These are phyloP conservation scores for Crepidodera aurea DNA, from an alignment of 2,888 invertebrate genomes.

Conservation along the genomic window DNA sequence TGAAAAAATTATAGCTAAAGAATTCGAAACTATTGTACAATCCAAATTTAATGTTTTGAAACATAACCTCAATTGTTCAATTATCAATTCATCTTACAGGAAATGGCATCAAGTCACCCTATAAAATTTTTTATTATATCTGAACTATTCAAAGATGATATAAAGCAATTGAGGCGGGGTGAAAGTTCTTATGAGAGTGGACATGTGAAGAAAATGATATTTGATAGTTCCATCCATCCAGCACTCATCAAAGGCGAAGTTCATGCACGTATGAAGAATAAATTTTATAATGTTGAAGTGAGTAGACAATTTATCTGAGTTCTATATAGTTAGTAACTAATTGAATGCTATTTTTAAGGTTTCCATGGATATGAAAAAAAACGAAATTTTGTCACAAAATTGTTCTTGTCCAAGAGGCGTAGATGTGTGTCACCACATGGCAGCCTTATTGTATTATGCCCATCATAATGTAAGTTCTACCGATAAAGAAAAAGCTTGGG, in stretches of 20 bases:
- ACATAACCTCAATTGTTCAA: too few relatives aligned
- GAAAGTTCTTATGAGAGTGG: slow-evolving; percentile 18
- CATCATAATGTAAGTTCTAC: slow-evolving; percentile 8
- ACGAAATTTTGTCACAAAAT: neutral
- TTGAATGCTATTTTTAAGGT: neutral
- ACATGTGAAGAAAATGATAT: slow-evolving; percentile 16
- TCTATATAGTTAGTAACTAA: neutral
- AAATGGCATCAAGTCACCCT: neutral
- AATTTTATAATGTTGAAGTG: slow-evolving; percentile 6
- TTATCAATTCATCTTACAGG: too few relatives aligned
- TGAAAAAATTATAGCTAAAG: too few relatives aligned
- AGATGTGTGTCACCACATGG: slow-evolving; percentile 11
- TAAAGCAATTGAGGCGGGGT: slow-evolving; percentile 7
- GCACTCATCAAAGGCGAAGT: slow-evolving; percentile 9
- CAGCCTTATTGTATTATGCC: slow-evolving; percentile 3
- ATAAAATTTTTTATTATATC: neutral
- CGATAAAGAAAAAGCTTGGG: slow-evolving; percentile 2
- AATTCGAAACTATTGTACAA: too few relatives aligned
- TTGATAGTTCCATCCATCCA: neutral
- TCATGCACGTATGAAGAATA: slow-evolving; percentile 15
- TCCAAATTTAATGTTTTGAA: too few relatives aligned
- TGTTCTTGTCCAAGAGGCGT: slow-evolving; percentile 14
- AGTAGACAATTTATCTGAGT: neutral
- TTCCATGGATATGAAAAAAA: neutral
- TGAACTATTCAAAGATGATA: slow-evolving; percentile 5